Evolutionary conservation across 2,888 invertebrate species (phyloP).

Genomic region (Eugnorisma glareosa): DNA sequence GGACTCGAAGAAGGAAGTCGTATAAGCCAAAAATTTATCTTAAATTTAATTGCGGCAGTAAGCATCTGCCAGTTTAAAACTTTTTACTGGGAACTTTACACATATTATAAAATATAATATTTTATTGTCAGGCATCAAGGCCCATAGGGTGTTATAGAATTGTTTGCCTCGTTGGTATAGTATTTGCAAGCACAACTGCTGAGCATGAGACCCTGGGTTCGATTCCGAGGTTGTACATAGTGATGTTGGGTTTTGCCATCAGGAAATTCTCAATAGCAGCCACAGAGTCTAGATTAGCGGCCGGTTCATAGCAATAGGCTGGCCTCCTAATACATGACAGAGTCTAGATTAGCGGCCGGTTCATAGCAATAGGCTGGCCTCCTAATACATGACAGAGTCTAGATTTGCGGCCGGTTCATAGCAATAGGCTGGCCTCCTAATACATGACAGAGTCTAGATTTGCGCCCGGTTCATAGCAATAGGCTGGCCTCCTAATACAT

Average conservation of each 20-base stretch:
- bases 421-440: not conserved
- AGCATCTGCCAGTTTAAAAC: not conserved
- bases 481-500: not conserved
- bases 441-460: too few species aligned
- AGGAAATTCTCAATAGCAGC: not conserved
- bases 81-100: not conserved
- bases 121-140: too few species aligned
- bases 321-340: not conserved
- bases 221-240: not conserved
- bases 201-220: not conserved
- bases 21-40: too few species aligned
- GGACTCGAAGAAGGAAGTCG: not conserved
- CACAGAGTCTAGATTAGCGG: not conserved
- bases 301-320: not conserved
- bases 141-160: too few species aligned
- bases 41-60: not conserved
- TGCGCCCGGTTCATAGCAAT: not conserved
- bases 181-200: not conserved
- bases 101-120: not conserved
- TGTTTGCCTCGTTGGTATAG: not conserved
- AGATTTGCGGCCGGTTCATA: not conserved
- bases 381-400: not conserved
- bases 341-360: not conserved
- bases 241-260: not conserved
- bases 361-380: not conserved